These are phyloP conservation scores for Ceyx erithaca DNA, from an alignment of 2,797 vertebrate genomes.

Conservation along the genomic window DNA sequence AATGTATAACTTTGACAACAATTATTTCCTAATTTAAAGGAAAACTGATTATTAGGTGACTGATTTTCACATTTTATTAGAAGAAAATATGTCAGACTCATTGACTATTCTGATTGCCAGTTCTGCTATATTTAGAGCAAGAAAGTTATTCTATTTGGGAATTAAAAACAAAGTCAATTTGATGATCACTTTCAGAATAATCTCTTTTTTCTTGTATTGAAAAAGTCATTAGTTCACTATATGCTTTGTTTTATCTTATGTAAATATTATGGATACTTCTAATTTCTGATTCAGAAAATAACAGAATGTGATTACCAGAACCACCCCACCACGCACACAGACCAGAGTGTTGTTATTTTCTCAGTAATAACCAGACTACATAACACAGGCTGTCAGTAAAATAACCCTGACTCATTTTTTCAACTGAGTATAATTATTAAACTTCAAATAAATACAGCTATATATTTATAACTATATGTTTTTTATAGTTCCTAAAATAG, in stretches of 20 bases:
- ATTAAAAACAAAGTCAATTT: background rate
- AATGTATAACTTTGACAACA: background rate
- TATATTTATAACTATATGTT: background rate
- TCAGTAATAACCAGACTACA: background rate
- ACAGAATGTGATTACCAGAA: background rate
- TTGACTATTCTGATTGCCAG: background rate
- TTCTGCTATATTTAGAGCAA: background rate
- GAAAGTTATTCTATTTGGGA: background rate
- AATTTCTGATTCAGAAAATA: background rate
- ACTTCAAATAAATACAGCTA: background rate
- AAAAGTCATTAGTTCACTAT: background rate
- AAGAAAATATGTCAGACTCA: background rate
- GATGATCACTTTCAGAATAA: background rate
- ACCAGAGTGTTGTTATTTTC: background rate
- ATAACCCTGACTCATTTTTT: background rate
- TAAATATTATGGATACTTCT: background rate
- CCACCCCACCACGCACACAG: background rate
- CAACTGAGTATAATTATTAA: background rate
- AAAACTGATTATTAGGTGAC: background rate
- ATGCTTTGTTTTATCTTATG: background rate
- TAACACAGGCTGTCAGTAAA: background rate
- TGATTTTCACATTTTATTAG: background rate
- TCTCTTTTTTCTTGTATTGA: background rate
- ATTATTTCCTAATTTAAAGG: background rate
- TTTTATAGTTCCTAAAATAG: background rate